Evolutionary conservation across 1,140 invertebrate species (phyloP), one percentile per base, ranked within the genome.

Genomic region (Zeugodacus cucurbitae): DNA sequence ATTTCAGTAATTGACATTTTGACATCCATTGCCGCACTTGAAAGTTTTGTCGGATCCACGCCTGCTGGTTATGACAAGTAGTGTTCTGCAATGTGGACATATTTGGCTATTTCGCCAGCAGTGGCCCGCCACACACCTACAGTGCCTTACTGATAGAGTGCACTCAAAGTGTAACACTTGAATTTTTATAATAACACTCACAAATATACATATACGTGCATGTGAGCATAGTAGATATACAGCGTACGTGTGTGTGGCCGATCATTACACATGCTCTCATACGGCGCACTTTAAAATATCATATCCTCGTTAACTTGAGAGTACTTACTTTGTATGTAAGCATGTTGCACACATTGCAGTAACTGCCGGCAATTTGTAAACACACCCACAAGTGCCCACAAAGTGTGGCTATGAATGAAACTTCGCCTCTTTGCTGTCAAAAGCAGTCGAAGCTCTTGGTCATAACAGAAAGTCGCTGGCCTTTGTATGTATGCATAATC

Each of bases 1-100:
- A 82, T 48, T 82, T 82, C 26, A 7, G 74, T 82, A 82, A 54
- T 82, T 82, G 74, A 82, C 74, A 14, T 82, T 82, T 82, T 82
- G 74, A 48, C 74, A 82, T 82, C 41, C 41, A 82, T 82, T 44
- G 74, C 74, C 74, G 41, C 41, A 82, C 74, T 82, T 48, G 41
- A 82, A 82, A 82, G 74, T 82, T 48, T 67, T 48, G 11, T 41
- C 6, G 41, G 74, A 48, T n/a, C 2, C 48, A 48, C 74, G 74
- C n/a, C 74, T 54, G 41, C 11, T 48, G 8, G 3, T 26, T 48
- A 82, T 0, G 74, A 82, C n/a, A 54, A 54, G 41, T 82, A 48
- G 8, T 48, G 41, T 82, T 6, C 37, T 48, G 74, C 17, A 34
- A 54, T 10, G 34, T 14, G 41, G 67, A 5, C 67, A 37, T 32